Conservation (phyloP, 1,140 invertebrate genomes). For the Zaprionus ghesquierei region DNA sequence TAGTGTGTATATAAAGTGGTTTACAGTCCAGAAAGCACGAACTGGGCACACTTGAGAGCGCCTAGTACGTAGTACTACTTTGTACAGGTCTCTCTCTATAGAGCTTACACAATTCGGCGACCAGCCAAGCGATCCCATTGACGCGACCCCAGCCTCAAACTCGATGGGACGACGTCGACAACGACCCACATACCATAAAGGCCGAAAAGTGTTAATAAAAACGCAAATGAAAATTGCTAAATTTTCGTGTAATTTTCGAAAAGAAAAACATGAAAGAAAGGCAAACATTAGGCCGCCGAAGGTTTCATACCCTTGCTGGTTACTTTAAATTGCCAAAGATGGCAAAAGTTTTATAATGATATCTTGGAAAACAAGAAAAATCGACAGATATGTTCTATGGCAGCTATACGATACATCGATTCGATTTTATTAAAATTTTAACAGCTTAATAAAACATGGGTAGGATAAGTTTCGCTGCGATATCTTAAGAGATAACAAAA, state of each 20-base stretch:
- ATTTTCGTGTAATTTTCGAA: slow-evolving; percentile 59
- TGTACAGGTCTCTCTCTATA: too few relatives aligned
- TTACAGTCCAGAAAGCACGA: slow-evolving; percentile 77
- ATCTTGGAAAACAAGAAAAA: too few relatives aligned
- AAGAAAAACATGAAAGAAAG: slow-evolving; percentile 17
- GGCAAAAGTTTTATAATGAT: too few relatives aligned
- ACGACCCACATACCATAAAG: slow-evolving; percentile 63
- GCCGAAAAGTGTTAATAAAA: slow-evolving; percentile 50
- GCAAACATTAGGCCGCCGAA: too few relatives aligned
- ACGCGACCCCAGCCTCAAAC: slow-evolving; percentile 28
- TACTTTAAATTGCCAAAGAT: too few relatives aligned
- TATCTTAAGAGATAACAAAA: too few relatives aligned
- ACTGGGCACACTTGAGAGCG: slow-evolving; percentile 36
- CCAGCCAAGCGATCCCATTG: slow-evolving; percentile 60
- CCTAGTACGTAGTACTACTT: not conserved
- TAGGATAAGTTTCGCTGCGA: too few relatives aligned
- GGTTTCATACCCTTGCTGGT: too few relatives aligned
- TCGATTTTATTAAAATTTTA: too few relatives aligned
- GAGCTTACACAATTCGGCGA: slow-evolving; percentile 63
- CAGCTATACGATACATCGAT: too few relatives aligned
- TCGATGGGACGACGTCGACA: slow-evolving; percentile 18
- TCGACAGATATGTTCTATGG: too few relatives aligned
- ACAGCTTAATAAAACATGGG: too few relatives aligned
- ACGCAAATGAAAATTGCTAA: slow-evolving; percentile 67
- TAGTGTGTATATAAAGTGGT: slow-evolving; percentile 9